Evolutionary conservation across 2,113 vertebrate genomes (phyloP), one percentile per base, ranked within the genome.

Genomic region (Thunnus thynnus): DNA sequence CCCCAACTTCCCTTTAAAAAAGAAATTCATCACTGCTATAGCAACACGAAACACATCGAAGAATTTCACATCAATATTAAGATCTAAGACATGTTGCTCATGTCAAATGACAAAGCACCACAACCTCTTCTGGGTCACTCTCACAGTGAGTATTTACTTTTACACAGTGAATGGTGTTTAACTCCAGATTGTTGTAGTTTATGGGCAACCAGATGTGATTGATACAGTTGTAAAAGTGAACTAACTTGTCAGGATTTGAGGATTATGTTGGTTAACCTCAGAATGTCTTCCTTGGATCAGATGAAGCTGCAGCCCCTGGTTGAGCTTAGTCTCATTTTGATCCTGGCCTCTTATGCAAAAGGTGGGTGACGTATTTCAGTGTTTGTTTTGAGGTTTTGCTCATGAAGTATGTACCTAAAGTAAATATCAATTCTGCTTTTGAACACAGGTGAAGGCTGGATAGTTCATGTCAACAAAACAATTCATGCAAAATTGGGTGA

Each of bases 21-120:
- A 61, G 65, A 11, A 57, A 50, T 54, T 70, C 27, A 50, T 62
- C 18, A 14, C 36, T 22, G 22, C 20, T 30, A 36, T 36, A 79
- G 76, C 51, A 91, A 92, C 86, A 90, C 88, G 92, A 94, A 94
- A 88, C 86, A 74, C 72, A 83, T 69, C 62, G 83, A 70, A 70
- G 4, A 54, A 69, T 66, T 82, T 81, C 75, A 80, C 50, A 67
- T 10, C 16, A 61, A 20, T 54, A 27, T 47, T 36, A 13, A 63
- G 22, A 36, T 60, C 17, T 16, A 14, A 48, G 5, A 22, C 13
- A 44, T 13, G n/a, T 30, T 41, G 36, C 36, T 41, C 36, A 41
- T 41, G 36, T 41, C 6, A 41, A 41, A 41, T 41, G 8, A 25
- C 48, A 41, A 58, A 73, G 58, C 46, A 1, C 25, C 5, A 27